These are phyloP conservation scores for Semnornis frantzii DNA, from an alignment of 2,113 vertebrate genomes.

Conservation along the genomic window DNA sequence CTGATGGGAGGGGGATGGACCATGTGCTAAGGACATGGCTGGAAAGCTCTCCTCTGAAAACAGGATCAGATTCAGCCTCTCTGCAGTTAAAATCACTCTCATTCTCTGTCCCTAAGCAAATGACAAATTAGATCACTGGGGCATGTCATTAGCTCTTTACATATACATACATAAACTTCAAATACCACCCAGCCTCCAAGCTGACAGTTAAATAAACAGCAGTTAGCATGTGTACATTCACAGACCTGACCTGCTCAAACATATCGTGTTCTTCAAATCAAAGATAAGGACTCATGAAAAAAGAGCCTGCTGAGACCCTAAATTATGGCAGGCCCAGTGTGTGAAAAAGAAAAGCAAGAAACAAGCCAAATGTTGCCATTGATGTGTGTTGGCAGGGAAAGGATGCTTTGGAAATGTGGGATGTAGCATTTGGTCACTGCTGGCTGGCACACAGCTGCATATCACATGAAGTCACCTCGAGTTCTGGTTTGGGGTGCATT, in stretches of 20 bases:
- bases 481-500: too few relatives aligned
- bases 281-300: background rate
- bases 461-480: background rate
- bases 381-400: background rate
- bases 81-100: background rate
- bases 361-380: background rate
- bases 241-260: background rate
- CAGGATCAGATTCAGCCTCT: background rate
- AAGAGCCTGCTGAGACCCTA: background rate
- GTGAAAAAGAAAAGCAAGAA: background rate
- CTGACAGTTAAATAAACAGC: background rate
- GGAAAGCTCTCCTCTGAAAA: background rate
- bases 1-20: background rate
- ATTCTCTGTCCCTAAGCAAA: background rate
- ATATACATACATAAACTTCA: background rate
- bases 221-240: background rate
- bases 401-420: background rate
- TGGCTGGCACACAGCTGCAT: rapidly evolving
- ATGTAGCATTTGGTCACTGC: rapidly evolving
- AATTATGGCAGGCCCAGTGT: background rate
- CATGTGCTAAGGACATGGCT: background rate
- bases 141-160: background rate
- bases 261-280: background rate
- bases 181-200: background rate
- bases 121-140: background rate